Evolutionary conservation across 1,140 invertebrate species (phyloP).

Genomic region (Ips typographus): DNA sequence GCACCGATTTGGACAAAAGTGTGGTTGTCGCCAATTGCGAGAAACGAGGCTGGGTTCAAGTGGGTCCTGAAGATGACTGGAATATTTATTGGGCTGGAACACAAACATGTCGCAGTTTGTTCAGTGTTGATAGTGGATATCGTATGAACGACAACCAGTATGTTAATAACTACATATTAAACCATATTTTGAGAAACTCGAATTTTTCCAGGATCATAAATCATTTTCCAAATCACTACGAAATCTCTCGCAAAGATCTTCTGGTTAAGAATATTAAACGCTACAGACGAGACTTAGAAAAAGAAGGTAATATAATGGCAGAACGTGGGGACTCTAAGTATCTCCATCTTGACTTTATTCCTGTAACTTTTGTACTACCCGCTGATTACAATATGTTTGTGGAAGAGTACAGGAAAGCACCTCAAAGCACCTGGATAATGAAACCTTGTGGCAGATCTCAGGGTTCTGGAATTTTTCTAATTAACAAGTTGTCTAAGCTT

Average conservation of each 20-base stretch:
- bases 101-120: slow-evolving; percentile 84
- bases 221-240: slow-evolving; percentile 94
- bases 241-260: slow-evolving; percentile 90
- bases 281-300: slow-evolving; percentile 87
- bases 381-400: slow-evolving; percentile 96
- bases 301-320: slow-evolving; percentile 84
- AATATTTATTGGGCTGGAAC: slow-evolving; percentile 96
- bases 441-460: slow-evolving; percentile 93
- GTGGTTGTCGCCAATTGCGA: slow-evolving; percentile 93
- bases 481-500: slow-evolving; percentile 85
- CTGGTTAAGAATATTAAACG: slow-evolving; percentile 95
- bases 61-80: slow-evolving; percentile 92
- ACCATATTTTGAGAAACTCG: background rate
- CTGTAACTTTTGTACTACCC: slow-evolving; percentile 89
- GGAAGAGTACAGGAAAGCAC: slow-evolving; percentile 89
- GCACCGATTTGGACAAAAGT: slow-evolving; percentile 94
- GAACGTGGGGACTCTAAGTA: slow-evolving; percentile 75
- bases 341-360: slow-evolving; percentile 85
- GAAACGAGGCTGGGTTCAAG: slow-evolving; percentile 88
- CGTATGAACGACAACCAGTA: slow-evolving; percentile 90
- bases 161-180: slow-evolving; percentile 43
- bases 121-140: slow-evolving; percentile 90
- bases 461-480: slow-evolving; percentile 83
- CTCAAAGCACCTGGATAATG: slow-evolving; percentile 95
- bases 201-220: slow-evolving; percentile 70